These are phyloP conservation scores for Macquaria australasica DNA, from an alignment of 2,113 vertebrate genomes.

Conservation along the genomic window DNA sequence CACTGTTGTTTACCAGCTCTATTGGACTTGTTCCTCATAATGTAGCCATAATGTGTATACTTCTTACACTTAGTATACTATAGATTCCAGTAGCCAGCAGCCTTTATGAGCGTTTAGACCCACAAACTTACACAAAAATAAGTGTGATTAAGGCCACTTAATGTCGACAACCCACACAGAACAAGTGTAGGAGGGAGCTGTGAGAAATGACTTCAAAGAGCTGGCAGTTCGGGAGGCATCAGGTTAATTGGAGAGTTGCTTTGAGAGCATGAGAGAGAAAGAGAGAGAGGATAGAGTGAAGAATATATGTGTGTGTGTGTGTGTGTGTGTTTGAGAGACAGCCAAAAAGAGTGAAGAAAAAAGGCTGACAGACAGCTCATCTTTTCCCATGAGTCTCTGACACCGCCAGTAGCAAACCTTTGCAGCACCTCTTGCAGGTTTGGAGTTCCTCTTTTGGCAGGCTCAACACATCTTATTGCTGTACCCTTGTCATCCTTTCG, in stretches of 20 bases:
- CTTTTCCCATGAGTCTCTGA: conserved; percentile 55
- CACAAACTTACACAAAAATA: neutral
- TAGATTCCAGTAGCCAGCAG: neutral
- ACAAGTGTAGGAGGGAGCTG: conserved; percentile 19
- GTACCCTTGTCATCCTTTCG: conserved; percentile 28
- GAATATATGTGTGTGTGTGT: conserved; percentile 26
- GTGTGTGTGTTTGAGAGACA: conserved; percentile 39
- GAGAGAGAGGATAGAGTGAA: conserved; percentile 29
- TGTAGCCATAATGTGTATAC: neutral
- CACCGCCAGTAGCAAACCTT: conserved; percentile 25
- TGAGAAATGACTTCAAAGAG: conserved; percentile 58
- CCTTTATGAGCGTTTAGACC: conserved; percentile 8
- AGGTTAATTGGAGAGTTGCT: conserved; percentile 75
- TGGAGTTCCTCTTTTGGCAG: conserved; percentile 21
- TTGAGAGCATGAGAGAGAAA: conserved; percentile 36
- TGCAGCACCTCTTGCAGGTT: conserved; percentile 33
- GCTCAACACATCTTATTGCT: conserved; percentile 22
- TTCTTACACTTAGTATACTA: neutral
- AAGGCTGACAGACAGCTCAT: conserved; percentile 51
- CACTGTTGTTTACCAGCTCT: neutral
- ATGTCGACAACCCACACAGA: conserved; percentile 10
- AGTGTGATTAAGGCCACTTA: conserved; percentile 4
- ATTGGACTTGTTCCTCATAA: neutral
- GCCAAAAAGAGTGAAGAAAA: conserved; percentile 18
- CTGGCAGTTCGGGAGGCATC: conserved; percentile 18